A percentile compares a stretch with the other conserved stretches of the same genome.
These are phyloP conservation scores for Helicoverpa zea DNA, from an alignment of 1,140 invertebrate species.

Conservation along the genomic window DNA sequence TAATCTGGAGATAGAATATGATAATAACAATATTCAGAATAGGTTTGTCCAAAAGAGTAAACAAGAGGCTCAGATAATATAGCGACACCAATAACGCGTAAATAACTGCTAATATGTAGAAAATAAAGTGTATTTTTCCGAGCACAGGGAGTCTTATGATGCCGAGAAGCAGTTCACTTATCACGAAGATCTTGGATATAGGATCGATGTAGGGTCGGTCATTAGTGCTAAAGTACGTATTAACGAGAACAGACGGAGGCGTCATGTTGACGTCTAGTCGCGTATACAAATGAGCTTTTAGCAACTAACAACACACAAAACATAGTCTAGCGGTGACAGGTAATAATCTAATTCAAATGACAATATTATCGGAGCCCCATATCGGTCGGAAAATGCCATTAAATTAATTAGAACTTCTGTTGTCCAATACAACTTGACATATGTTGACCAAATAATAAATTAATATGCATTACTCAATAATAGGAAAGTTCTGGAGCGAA, in stretches of 20 bases:
- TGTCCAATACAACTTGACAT: constrained; percentile 20
- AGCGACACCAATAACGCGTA: background rate
- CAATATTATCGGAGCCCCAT: constrained; percentile 21
- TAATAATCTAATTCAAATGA: constrained; percentile 45
- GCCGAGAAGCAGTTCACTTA: constrained; percentile 45
- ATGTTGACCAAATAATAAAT: constrained; percentile 3
- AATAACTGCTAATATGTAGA: background rate
- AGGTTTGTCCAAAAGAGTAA: background rate
- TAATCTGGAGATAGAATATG: constrained; percentile 38
- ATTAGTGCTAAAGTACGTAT: constrained; percentile 51
- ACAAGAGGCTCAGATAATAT: background rate
- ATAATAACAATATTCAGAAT: constrained; percentile 1
- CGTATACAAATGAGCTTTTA: background rate
- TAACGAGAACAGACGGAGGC: constrained; percentile 50
- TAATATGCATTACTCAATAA: background rate
- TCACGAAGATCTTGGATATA: constrained; percentile 53
- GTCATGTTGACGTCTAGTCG: constrained; percentile 46
- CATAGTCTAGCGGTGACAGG: constrained; percentile 4
- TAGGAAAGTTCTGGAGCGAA: background rate
- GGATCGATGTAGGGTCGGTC: constrained; percentile 52
- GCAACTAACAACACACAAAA: background rate
- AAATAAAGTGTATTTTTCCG: background rate
- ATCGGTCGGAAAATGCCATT: constrained; percentile 26
- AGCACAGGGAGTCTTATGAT: constrained; percentile 47
- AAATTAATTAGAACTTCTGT: constrained; percentile 24